phyloP scores from a whole-genome alignment of 2,113 vertebrate genomes.

The Phaethon lepturus region DNA sequence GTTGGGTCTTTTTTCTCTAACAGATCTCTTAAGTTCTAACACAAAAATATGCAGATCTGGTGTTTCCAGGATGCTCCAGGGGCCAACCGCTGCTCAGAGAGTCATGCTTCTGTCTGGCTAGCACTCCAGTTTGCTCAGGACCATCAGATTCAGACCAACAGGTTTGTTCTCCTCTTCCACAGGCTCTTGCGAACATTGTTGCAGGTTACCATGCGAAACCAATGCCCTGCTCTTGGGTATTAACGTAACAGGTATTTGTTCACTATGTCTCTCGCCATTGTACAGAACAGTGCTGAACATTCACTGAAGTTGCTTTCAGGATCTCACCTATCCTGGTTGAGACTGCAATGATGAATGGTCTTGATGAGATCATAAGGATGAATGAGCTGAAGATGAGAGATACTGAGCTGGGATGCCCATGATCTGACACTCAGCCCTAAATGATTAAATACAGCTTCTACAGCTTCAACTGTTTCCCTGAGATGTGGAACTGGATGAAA shows the following conservation, averaged over 20 bases:
- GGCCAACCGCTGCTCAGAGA: neutral
- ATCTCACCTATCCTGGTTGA: neutral
- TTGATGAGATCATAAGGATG: neutral
- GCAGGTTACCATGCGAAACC: neutral
- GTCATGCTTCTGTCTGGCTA: neutral
- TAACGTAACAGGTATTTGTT: neutral
- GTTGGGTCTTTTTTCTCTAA: neutral
- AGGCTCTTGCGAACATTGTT: neutral
- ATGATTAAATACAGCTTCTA: neutral
- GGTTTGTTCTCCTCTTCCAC: neutral
- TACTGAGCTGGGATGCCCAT: neutral
- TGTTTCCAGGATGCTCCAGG: neutral
- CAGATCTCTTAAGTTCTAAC: neutral
- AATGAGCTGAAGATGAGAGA: neutral
- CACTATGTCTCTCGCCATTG: neutral
- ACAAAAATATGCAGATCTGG: neutral
- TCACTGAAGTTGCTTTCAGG: neutral
- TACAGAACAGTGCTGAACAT: neutral
- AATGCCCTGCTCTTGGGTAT: neutral
- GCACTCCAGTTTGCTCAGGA: neutral
- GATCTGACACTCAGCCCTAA: neutral
- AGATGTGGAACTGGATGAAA: constrained; percentile 14
- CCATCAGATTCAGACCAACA: neutral
- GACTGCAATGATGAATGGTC: neutral
- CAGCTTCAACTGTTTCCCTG: neutral